Base-by-base conservation (phyloP, 2,113 vertebrate genomes). In the Erpornis zantholeuca region DNA sequence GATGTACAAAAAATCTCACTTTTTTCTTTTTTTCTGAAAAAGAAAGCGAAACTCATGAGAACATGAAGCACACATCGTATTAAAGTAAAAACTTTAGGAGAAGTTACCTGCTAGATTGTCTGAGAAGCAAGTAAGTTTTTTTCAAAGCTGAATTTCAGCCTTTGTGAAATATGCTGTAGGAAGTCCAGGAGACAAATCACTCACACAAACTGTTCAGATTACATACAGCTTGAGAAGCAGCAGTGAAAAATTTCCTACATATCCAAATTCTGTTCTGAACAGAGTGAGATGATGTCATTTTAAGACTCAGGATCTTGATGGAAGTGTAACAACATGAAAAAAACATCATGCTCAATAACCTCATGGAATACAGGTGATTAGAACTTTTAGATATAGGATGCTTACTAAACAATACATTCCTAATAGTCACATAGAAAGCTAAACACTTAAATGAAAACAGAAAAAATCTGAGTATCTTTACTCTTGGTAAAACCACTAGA, bases 1-100 rank as follows among this genome's bases (percentile, higher is more conserved):
- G 52, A 90, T 47, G 71, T 83, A 79, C 56, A 95, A 93, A 29
- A 25, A 88, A 92, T 96, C 17, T 92, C 54, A 91, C 61, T 96
- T 56, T 53, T 17, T 35, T 42, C 12, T 42, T 44, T 92, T 94
- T 96, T 69, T n/a, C 50, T 64, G 40, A 71, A 84, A 93, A 85
- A 93, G 15, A 83, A 92, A 89, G 65, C 20, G 91, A 94, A 94
- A 85, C 52, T 83, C 44, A 88, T 42, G 57, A 83, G 49, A 38
- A 71, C 40, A 78, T 19, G 24, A 73, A 28, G n/a, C 35, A 92
- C 24, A 31, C 53, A 23, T 47, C 90, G 95, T 85, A 92, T 40
- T 95, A 82, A 86, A 94, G 52, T 79, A 45, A 95, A 94, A 97
- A 86, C 8, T 19, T 35, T 49, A 61, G 40, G 38, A 65, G 24